These are phyloP conservation scores for Drosophila sturtevanti DNA, from an alignment of 1,140 invertebrate species.

Conservation along the genomic window DNA sequence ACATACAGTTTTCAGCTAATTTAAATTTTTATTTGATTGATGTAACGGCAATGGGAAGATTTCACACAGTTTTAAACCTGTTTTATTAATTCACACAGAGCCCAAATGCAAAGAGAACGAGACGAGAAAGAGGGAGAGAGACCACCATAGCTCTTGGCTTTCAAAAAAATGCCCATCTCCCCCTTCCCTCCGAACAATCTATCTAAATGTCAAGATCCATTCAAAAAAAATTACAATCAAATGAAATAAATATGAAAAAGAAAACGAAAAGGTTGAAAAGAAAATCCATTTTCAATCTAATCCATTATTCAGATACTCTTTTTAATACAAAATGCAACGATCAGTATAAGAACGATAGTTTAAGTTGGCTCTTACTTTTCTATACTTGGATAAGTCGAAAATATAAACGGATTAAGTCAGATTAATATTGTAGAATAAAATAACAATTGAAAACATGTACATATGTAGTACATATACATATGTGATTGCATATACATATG, in stretches of 20 bases:
- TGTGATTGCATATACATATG: too few relatives aligned
- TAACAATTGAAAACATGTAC: too few relatives aligned
- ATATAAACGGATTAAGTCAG: too few relatives aligned
- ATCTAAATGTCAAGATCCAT: conserved; percentile 42
- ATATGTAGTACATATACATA: too few relatives aligned
- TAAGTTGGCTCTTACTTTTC: too few relatives aligned
- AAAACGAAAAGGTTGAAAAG: conserved; percentile 1
- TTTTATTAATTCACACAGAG: conserved; percentile 11
- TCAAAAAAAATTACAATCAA: neutral
- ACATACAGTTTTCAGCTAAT: conserved; percentile 48
- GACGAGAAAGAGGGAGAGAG: conserved; percentile 35
- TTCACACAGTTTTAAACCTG: conserved; percentile 5
- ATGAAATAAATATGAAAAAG: too few relatives aligned
- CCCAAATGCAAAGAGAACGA: neutral
- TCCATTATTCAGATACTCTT: neutral
- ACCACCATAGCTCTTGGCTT: too few relatives aligned
- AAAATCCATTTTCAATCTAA: neutral
- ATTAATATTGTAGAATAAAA: too few relatives aligned
- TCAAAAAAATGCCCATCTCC: too few relatives aligned
- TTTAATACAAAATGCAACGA: neutral
- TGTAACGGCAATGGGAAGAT: conserved; percentile 54
- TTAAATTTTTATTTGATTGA: conserved; percentile 56
- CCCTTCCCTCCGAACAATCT: conserved; percentile 11
- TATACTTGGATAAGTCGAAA: too few relatives aligned
- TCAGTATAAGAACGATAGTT: neutral